phyloP scores from a whole-genome alignment of 1,140 invertebrate species.

The Cydia splendana region DNA sequence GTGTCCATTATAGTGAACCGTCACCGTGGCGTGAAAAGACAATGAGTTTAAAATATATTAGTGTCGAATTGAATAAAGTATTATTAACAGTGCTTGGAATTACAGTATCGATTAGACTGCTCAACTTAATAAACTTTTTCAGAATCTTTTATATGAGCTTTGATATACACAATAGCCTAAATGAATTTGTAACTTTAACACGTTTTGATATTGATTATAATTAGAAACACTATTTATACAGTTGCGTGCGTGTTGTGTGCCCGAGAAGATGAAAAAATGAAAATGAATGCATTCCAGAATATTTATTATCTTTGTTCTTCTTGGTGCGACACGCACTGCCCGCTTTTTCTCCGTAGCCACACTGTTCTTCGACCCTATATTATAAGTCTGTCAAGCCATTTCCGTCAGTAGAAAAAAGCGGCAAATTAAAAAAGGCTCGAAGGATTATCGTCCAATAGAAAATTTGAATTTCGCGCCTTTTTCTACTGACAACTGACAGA shows the following conservation, averaged over 20 bases:
- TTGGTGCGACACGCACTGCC: conserved; percentile 13
- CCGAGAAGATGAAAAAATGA: conserved; percentile 25
- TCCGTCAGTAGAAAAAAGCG: too few relatives aligned
- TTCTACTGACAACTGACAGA: too few relatives aligned
- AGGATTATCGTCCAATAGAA: too few relatives aligned
- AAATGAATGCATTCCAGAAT: conserved; percentile 55
- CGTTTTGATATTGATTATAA: conserved; percentile 19
- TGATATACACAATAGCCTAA: conserved; percentile 23
- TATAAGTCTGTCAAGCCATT: too few relatives aligned
- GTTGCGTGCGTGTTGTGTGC: conserved; percentile 14
- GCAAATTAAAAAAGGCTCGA: too few relatives aligned
- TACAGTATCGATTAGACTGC: conserved; percentile 41
- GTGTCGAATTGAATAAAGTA: conserved; percentile 27
- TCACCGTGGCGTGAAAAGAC: conserved; percentile 22
- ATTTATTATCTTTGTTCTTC: conserved; percentile 35
- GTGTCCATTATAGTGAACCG: neutral
- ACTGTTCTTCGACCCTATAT: conserved; percentile 11
- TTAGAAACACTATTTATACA: conserved; percentile 6
- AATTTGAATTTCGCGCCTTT: too few relatives aligned
- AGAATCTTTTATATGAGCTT: conserved; percentile 33
- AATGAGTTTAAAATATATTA: conserved; percentile 11
- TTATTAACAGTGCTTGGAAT: conserved; percentile 31
- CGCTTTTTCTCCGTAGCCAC: conserved; percentile 15
- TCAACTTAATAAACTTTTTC: conserved; percentile 41
- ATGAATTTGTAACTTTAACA: conserved; percentile 16